Evolutionary conservation across 2,113 vertebrate species (phyloP).

Genomic region (Sturnira hondurensis): DNA sequence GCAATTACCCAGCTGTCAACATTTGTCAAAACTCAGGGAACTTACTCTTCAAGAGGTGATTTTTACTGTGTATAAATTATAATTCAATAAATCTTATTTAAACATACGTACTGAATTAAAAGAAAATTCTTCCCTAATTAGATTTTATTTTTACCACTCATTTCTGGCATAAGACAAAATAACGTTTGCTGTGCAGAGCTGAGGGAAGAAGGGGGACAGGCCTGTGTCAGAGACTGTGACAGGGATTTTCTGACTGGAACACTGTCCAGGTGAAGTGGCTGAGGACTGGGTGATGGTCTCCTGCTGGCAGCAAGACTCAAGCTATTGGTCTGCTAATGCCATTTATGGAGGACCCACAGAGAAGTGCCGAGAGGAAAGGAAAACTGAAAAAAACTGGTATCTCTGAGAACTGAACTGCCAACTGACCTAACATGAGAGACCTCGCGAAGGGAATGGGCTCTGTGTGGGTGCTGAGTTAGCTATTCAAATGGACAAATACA

Average conservation of each 20-base stretch:
- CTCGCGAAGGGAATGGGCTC: rapidly evolving
- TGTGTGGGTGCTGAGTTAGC: rapidly evolving
- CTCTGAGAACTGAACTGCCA: background rate
- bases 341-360: rapidly evolving
- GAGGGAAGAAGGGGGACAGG: background rate
- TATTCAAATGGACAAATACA: too few relatives aligned
- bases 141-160: background rate
- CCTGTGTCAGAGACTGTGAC: rapidly evolving
- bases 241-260: rapidly evolving
- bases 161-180: background rate
- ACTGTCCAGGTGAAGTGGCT: rapidly evolving
- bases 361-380: too few relatives aligned
- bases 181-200: background rate
- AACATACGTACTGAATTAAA: background rate
- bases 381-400: rapidly evolving
- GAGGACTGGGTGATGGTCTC: rapidly evolving
- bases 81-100: background rate
- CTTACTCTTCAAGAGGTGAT: background rate
- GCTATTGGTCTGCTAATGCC: rapidly evolving
- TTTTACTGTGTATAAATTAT: too few relatives aligned
- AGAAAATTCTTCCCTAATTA: background rate
- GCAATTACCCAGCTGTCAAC: background rate
- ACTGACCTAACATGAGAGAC: background rate
- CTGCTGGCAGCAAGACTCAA: rapidly evolving
- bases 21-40: background rate